Base-by-base conservation (phyloP, 2,797 vertebrate species). In the Nasua narica region DNA sequence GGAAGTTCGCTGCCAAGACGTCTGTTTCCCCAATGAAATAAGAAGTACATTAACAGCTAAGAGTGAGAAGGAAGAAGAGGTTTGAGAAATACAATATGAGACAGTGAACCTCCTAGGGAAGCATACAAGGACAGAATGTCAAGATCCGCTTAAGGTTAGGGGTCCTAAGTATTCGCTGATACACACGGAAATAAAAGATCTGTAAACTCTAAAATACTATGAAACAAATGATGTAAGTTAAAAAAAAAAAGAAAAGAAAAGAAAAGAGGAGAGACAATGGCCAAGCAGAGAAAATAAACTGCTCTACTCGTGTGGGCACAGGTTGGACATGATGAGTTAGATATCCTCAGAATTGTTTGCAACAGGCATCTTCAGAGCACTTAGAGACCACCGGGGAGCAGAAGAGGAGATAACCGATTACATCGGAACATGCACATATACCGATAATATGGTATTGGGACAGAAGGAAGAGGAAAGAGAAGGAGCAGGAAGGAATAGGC, bases 401-500 rank as follows among this genome's bases (percentile, higher is more conserved):
- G 25, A 37, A 43, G 48, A 32, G 54, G 74, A 29, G 16, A 12
- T 27, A 40, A 67, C 0, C 40, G 12, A 52, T 14, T 29, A 3
- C 12, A 29, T 25, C 0, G 9, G 14, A 50, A 14, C 14, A 13
- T 46, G 23, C 6, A 21, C 37, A 1, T n/a, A n/a, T n/a, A n/a
- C n/a, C n/a, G n/a, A n/a, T 69, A 25, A 27, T n/a, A 72, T 0
- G 25, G 54, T 1, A 19, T 2, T 4, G 10, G 11, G 19, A 65
- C 5, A 21, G 1, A 86, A 16, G 40, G 7, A 52, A 3, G 40
- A 16, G 27, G 12, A 10, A 8, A 6, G 27, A 3, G 2, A 37
- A 3, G 43, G 5, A 32, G n/a, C 21, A 25, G 4, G 11, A 35
- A 84, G 37, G 32, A 11, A 58, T 1, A 29, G 54, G 32, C 11